Percentiles rank a stretch among this genome's conserved stretches.
These are phyloP conservation scores for Thalassarche chlororhynchos DNA, from an alignment of 2,113 vertebrate genomes.

Conservation along the genomic window DNA sequence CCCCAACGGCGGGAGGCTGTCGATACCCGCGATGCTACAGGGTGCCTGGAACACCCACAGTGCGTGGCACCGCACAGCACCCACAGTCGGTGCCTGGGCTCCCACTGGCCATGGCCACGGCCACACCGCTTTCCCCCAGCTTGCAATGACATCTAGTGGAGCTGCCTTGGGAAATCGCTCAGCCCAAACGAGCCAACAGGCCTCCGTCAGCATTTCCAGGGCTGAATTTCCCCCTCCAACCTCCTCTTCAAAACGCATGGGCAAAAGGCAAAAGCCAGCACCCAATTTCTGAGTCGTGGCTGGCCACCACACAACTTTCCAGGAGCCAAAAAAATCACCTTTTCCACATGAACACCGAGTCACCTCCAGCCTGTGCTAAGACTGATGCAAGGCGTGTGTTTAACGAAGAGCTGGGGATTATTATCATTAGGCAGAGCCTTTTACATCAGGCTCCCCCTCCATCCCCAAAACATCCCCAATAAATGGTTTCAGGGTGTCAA, in stretches of 20 bases:
- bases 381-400: fast-evolving
- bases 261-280: neutral
- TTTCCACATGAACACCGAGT: neutral
- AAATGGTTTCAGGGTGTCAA: neutral
- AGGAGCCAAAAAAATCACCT: neutral
- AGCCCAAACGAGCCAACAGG: fast-evolving
- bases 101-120: fast-evolving
- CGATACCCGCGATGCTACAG: fast-evolving
- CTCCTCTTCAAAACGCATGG: neutral
- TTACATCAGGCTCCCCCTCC: neutral
- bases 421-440: too few relatives aligned
- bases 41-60: fast-evolving
- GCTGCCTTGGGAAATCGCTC: neutral
- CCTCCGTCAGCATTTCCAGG: neutral
- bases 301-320: neutral
- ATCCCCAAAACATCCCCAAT: neutral
- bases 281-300: fast-evolving
- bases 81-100: neutral
- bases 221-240: neutral
- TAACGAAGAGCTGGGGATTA: neutral
- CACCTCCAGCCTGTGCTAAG: neutral
- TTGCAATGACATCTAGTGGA: constrained; percentile 54
- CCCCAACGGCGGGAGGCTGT: fast-evolving
- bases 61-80: fast-evolving
- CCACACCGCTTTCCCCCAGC: neutral